Evolutionary conservation across 1,140 invertebrate species (phyloP).

Genomic region (Zaprionus inermis): DNA sequence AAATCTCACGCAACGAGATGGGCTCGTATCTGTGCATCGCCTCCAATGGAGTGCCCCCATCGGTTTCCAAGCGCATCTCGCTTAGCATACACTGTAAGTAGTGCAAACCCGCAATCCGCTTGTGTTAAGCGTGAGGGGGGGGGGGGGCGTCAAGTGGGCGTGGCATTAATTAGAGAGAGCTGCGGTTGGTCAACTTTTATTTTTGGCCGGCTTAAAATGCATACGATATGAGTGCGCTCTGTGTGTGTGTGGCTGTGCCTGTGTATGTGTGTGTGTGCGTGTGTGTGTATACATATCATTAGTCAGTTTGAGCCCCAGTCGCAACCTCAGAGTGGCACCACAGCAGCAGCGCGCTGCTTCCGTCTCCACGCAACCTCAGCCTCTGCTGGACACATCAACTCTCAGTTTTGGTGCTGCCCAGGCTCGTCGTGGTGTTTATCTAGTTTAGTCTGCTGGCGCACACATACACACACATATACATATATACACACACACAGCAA

Average conservation of each 20-base stretch:
- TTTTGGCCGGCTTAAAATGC: constrained; percentile 3
- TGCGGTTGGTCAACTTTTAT: constrained; percentile 67
- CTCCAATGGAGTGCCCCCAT: constrained; percentile 91
- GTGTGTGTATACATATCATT: constrained; percentile 43
- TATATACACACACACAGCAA: constrained; percentile 12
- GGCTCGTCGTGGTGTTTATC: constrained; percentile 63
- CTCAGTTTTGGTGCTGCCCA: constrained; percentile 46
- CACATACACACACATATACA: constrained; percentile 24
- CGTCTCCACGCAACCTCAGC: constrained; percentile 11
- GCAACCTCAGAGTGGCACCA: constrained; percentile 19
- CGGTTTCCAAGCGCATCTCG: constrained; percentile 92
- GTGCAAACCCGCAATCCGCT: constrained; percentile 11
- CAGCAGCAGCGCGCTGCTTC: constrained; percentile 12
- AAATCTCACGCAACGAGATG: constrained; percentile 94
- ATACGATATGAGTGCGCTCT: constrained; percentile 3
- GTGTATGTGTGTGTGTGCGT: constrained; percentile 9
- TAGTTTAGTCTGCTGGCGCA: constrained; percentile 52
- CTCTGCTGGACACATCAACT: constrained; percentile 32
- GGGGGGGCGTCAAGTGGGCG: background rate
- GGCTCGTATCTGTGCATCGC: constrained; percentile 94
- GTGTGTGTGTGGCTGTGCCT: background rate
- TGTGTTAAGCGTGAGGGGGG: constrained; percentile 19
- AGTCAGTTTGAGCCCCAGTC: constrained; percentile 39
- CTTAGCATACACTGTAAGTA: constrained; percentile 94
- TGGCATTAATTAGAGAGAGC: constrained; percentile 71